Conservation (phyloP, 2,888 invertebrate genomes). For the Caradrina kadenii region DNA sequence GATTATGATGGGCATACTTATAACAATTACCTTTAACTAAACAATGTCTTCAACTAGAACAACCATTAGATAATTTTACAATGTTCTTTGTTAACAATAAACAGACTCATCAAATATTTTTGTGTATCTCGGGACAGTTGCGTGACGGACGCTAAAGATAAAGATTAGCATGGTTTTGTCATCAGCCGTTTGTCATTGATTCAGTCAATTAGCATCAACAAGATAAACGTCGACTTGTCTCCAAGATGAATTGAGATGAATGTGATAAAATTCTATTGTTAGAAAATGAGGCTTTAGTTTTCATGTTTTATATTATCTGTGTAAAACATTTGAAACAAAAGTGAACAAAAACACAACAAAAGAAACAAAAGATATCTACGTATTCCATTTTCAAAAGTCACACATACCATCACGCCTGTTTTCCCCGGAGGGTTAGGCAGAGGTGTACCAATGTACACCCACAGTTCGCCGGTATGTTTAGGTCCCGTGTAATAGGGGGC, state of each 20-base stretch:
- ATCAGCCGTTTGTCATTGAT: slow-evolving; percentile 27
- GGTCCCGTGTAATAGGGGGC: no score
- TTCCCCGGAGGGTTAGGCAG: no score
- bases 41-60: no score
- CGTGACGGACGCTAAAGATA: slow-evolving; percentile 22
- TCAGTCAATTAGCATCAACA: slow-evolving; percentile 44
- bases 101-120: slow-evolving; percentile 7
- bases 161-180: slow-evolving; percentile 25
- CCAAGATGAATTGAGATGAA: slow-evolving; percentile 7
- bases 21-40: neutral
- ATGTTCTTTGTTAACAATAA: slow-evolving; percentile 1
- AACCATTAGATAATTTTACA: neutral
- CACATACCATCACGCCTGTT: no score
- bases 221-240: slow-evolving; percentile 26
- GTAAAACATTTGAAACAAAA: neutral
- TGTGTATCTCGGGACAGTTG: neutral
- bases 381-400: slow-evolving; percentile 11
- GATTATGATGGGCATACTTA: neutral
- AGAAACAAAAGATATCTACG: neutral
- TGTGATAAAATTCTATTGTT: neutral
- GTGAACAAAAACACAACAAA: neutral
- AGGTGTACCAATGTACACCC: no score
- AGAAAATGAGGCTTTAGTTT: neutral
- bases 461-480: no score
- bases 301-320: neutral